Evolutionary conservation across 2,888 invertebrate genomes (phyloP).

Genomic region (Stenchaetothrips biformis): DNA sequence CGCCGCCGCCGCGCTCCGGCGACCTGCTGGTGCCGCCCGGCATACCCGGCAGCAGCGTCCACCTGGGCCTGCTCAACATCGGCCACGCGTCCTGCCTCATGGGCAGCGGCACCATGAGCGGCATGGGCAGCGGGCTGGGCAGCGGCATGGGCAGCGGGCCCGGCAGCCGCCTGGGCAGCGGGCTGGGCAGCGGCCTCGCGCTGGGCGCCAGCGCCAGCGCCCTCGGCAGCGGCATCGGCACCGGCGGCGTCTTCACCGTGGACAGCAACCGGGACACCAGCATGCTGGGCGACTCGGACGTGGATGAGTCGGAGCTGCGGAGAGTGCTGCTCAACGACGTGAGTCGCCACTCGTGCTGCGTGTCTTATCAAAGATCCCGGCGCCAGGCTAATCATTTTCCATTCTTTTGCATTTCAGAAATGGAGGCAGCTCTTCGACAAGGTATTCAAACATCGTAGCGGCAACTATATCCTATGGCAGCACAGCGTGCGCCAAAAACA

Average conservation of each 20-base stretch:
- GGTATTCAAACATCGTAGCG: slow-evolving; percentile 49
- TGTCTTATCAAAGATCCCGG: slow-evolving; percentile 32
- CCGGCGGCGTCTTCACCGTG: not conserved
- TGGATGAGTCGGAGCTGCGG: slow-evolving; percentile 71
- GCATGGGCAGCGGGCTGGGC: not conserved
- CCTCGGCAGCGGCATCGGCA: slow-evolving; percentile 32
- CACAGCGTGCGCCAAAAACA: not conserved
- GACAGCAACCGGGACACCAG: not conserved
- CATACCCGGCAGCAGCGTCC: not conserved
- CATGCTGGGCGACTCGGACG: slow-evolving; percentile 52
- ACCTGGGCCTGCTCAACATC: not conserved
- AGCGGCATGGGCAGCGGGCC: not conserved
- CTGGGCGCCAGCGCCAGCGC: slow-evolving; percentile 17
- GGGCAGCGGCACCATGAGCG: slow-evolving; percentile 5
- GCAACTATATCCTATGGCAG: no score
- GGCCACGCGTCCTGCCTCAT: not conserved
- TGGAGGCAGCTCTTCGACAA: slow-evolving; percentile 84
- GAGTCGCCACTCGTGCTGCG: slow-evolving; percentile 45
- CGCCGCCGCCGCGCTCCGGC: not conserved
- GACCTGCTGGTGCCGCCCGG: not conserved
- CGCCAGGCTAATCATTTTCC: not conserved
- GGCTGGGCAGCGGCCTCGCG: not conserved
- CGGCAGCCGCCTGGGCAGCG: not conserved
- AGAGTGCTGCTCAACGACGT: slow-evolving; percentile 76
- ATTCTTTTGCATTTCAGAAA: slow-evolving; percentile 61